A percentile compares a stretch with the other conserved stretches of the same genome.
Conservation (phyloP, 2,797 vertebrate genomes). For the Neoniphon sammara region DNA sequence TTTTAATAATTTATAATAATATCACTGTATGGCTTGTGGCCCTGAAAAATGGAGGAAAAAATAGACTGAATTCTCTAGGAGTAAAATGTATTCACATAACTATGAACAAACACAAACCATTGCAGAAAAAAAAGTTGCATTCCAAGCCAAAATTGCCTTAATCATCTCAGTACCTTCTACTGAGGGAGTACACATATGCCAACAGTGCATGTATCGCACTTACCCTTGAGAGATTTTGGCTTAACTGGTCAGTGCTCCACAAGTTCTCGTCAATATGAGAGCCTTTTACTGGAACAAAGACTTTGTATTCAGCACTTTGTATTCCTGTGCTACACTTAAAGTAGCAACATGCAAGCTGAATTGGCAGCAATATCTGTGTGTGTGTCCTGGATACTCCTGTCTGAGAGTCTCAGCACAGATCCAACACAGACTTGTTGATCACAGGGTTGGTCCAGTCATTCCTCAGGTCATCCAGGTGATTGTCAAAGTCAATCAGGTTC, state of each 20-base stretch:
- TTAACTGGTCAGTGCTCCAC: constrained; percentile 44
- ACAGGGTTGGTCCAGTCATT: constrained; percentile 99
- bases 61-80: constrained; percentile 53
- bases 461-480: constrained; percentile 96
- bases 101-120: constrained; percentile 64
- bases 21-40: constrained; percentile 63
- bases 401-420: constrained; percentile 87
- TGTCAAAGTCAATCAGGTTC: constrained; percentile 95
- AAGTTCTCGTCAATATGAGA: constrained; percentile 41
- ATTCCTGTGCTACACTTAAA: constrained; percentile 59
- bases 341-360: constrained; percentile 71
- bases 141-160: constrained; percentile 41
- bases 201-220: constrained; percentile 52
- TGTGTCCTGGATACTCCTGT: constrained; percentile 31
- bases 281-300: constrained; percentile 60
- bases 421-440: constrained; percentile 96
- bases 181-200: constrained; percentile 45
- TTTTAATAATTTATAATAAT: constrained; percentile 52
- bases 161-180: constrained; percentile 52
- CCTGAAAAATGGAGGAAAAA: constrained; percentile 37
- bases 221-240: constrained; percentile 67
- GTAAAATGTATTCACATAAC: constrained; percentile 53
- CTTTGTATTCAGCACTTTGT: constrained; percentile 45
- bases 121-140: constrained; percentile 49
- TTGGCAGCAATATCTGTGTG: constrained; percentile 64